Evolutionary conservation across 2,797 vertebrate genomes (phyloP).

Genomic region (Trachurus trachurus): DNA sequence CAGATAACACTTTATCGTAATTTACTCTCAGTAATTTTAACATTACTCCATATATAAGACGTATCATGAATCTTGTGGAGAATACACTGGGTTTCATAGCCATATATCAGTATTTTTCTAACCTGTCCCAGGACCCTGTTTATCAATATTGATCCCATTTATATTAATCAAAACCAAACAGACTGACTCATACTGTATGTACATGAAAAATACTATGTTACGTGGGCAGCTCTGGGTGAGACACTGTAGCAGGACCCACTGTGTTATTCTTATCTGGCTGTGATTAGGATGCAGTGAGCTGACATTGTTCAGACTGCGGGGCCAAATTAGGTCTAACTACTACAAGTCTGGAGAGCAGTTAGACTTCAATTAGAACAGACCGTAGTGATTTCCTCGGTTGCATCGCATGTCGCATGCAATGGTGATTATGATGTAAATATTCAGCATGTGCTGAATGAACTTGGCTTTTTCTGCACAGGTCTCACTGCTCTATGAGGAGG

Average conservation of each 20-base stretch:
- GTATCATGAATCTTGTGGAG: not conserved
- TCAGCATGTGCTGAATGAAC: constrained; percentile 29
- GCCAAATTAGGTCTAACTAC: constrained; percentile 49
- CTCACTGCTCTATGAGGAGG: constrained; percentile 16
- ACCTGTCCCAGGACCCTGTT: not conserved
- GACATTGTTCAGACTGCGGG: constrained; percentile 55
- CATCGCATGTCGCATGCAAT: constrained; percentile 50
- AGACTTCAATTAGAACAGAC: constrained; percentile 56
- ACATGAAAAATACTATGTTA: constrained; percentile 20
- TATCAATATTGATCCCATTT: not conserved
- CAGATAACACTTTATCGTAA: not conserved
- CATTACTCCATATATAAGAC: constrained; percentile 40
- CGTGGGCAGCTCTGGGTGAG: constrained; percentile 8
- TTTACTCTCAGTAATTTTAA: too few relatives aligned
- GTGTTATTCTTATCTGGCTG: constrained; percentile 58
- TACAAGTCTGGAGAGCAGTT: constrained; percentile 50
- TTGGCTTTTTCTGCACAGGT: constrained; percentile 15
- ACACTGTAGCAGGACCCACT: constrained; percentile 1
- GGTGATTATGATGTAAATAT: constrained; percentile 56
- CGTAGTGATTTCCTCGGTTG: constrained; percentile 61
- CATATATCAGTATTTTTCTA: constrained; percentile 33
- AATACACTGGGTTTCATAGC: too few relatives aligned
- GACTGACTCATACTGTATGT: not conserved
- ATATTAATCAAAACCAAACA: constrained; percentile 29
- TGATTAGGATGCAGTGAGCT: constrained; percentile 47